Evolutionary conservation across 2,113 vertebrate genomes (phyloP).

Genomic region (Tympanuchus pallidicinctus): DNA sequence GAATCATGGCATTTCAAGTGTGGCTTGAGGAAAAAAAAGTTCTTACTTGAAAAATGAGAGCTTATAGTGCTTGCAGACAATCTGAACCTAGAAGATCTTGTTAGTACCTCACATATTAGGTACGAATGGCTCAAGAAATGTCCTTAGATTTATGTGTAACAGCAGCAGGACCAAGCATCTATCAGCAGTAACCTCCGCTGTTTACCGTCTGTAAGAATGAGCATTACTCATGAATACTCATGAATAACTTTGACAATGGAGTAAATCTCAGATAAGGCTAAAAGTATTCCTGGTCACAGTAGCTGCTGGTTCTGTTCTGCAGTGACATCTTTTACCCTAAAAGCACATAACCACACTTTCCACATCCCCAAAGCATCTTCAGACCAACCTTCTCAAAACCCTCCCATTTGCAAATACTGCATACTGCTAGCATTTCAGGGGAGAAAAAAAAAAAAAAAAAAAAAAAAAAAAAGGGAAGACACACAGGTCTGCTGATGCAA

Average conservation of each 20-base stretch:
- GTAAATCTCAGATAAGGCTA: neutral
- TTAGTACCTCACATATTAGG: neutral
- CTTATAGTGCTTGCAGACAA: neutral
- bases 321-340: constrained; percentile 42
- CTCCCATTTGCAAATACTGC: neutral
- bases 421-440: neutral
- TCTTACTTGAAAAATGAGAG: neutral
- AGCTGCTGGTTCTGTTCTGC: constrained; percentile 40
- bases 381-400: neutral
- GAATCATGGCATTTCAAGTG: constrained; percentile 16
- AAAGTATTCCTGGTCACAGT: neutral
- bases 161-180: constrained; percentile 8
- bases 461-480: neutral
- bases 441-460: neutral
- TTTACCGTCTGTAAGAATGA: neutral
- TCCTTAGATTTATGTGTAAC: constrained; percentile 5
- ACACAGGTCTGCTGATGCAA: neutral
- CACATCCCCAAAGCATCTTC: neutral
- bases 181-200: neutral
- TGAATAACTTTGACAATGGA: neutral
- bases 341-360: neutral
- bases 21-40: neutral
- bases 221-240: neutral
- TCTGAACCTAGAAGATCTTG: neutral
- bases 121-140: constrained; percentile 20